Conservation (phyloP, 30 jellyfish, hydroid and myxozoan species). For the Aurelia coerulea region DNA sequence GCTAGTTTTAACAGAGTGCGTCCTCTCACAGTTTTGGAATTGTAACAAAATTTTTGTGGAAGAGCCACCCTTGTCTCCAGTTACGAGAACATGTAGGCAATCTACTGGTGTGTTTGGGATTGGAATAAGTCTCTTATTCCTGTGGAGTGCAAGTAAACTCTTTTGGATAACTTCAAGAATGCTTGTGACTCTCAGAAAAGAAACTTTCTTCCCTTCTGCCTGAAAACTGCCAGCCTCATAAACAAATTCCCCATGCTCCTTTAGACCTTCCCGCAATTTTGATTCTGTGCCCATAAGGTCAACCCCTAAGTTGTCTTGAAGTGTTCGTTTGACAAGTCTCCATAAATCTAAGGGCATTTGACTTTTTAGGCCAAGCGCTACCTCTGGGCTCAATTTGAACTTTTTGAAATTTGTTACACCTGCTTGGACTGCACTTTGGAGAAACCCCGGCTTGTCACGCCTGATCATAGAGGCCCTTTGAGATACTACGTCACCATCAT, state of each 20-base stretch:
- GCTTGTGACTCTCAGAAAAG: slow-evolving; percentile 16
- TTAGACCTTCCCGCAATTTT: not conserved
- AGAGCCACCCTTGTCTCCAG: no score
- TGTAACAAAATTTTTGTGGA: no score
- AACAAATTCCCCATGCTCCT: not conserved
- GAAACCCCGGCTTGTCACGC: no score
- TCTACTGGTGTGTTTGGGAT: not conserved
- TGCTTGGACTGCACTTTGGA: no score
- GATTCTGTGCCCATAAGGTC: not conserved
- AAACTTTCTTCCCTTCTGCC: slow-evolving; percentile 11
- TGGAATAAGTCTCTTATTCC: not conserved
- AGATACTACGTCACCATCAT: not conserved
- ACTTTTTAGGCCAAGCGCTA: no score
- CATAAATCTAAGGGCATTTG: slow-evolving; percentile 5
- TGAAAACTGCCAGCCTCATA: slow-evolving; percentile 14
- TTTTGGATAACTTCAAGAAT: not conserved
- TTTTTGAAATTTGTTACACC: no score
- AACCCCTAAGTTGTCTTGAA: not conserved
- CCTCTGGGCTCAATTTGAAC: no score
- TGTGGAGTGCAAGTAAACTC: not conserved
- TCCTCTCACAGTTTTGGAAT: no score
- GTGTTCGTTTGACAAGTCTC: not conserved
- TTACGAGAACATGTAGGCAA: not conserved
- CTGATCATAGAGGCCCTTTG: no score
- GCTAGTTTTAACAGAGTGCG: no score